phyloP scores from a whole-genome alignment of 2,888 invertebrate species.

The Lasioglossum vierecki region DNA sequence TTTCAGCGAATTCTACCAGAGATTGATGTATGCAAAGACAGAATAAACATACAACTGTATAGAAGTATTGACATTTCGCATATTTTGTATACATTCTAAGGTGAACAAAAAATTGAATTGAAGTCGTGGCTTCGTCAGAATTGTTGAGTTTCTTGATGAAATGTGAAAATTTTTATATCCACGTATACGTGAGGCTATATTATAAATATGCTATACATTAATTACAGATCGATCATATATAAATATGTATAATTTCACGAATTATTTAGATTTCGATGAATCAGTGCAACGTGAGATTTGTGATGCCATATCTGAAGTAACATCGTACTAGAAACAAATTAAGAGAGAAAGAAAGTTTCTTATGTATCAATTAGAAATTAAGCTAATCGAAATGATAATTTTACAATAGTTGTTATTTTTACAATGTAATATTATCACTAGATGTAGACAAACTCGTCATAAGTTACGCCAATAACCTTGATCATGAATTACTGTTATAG shows the following conservation, averaged over 20 bases:
- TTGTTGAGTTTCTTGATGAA: constrained; percentile 52
- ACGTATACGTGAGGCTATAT: constrained; percentile 48
- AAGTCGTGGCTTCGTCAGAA: constrained; percentile 50
- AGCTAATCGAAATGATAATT: constrained; percentile 48
- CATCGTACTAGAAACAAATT: constrained; percentile 37
- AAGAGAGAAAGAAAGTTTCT: constrained; percentile 46
- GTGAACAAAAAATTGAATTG: constrained; percentile 41
- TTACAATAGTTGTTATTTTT: constrained; percentile 58
- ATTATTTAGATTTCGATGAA: constrained; percentile 37
- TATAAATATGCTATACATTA: constrained; percentile 49
- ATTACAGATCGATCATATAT: constrained; percentile 28
- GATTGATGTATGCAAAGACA: constrained; percentile 66
- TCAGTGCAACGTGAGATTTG: constrained; percentile 42
- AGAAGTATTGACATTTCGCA: constrained; percentile 49
- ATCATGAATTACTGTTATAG: constrained; percentile 27
- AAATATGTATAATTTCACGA: constrained; percentile 31
- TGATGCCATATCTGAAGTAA: constrained; percentile 55
- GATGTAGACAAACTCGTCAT: constrained; percentile 35
- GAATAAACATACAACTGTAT: constrained; percentile 60
- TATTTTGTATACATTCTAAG: constrained; percentile 50
- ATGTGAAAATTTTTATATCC: constrained; percentile 51
- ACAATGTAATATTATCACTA: constrained; percentile 49
- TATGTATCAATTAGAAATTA: constrained; percentile 49
- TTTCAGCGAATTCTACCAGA: constrained; percentile 69
- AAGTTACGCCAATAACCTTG: constrained; percentile 34